Evolutionary conservation across 2,113 vertebrate species (phyloP).

Genomic region (Indri indri): DNA sequence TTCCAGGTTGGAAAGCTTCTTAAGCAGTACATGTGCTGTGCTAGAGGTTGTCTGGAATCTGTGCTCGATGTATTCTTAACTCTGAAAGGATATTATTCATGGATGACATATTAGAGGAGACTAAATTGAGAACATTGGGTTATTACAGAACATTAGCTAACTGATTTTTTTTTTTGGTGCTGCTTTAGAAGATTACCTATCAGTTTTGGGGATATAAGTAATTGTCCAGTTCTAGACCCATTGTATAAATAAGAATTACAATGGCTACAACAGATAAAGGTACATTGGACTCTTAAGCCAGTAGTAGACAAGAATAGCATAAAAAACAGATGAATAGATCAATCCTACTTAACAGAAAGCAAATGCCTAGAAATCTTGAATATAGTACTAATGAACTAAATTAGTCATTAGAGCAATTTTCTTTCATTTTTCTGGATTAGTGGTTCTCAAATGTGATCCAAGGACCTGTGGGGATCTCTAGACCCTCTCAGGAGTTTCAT

Average conservation of each 20-base stretch:
- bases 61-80: constrained; percentile 38
- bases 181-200: background rate
- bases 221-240: background rate
- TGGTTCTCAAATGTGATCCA: background rate
- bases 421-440: background rate
- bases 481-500: background rate
- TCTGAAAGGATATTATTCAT: constrained; percentile 65
- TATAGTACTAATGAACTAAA: background rate
- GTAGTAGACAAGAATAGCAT: background rate
- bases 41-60: constrained; percentile 45
- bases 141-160: constrained; percentile 57
- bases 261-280: background rate
- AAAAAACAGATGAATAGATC: background rate
- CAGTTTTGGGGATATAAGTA: constrained; percentile 31
- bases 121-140: constrained; percentile 49
- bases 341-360: background rate
- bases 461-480: background rate
- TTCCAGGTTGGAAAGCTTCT: constrained; percentile 54
- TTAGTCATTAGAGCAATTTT: background rate
- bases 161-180: background rate
- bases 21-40: background rate
- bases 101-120: constrained; percentile 37
- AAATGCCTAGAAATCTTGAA: background rate
- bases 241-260: background rate
- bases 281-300: background rate